Evolutionary conservation across 1,140 invertebrate genomes (phyloP), one percentile per base, ranked within the genome.

Genomic region (Pseudomyrmex dendroicus): DNA sequence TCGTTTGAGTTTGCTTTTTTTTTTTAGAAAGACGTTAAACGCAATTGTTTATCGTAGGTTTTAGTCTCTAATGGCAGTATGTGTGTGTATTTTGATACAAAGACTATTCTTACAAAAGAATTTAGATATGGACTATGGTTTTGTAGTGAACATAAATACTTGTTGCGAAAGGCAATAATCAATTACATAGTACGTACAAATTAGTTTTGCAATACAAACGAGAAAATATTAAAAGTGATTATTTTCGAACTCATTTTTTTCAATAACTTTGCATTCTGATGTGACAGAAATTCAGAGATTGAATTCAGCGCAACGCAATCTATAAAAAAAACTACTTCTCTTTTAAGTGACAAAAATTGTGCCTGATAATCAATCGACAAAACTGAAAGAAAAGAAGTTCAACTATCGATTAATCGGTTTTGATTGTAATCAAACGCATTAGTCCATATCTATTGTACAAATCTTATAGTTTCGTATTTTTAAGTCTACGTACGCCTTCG

Each of bases 401-500:
- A 88, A 82, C 52, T 89, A 85, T 89, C 82, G 70, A 91, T 82
- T 70, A 85, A 89, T 91, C 92, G 91, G 89, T 90, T 91, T 90
- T 89, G 67, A 86, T 91, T 91, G 50, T 91, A 87, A 92, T 86
- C 78, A n/a, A n/a, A n/a, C n/a, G 66, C 64, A 83, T 76, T 87
- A 85, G 86, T 86, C 52, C 64, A 77, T 82, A 73, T 82, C 46
- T 76, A 82, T 74, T 76, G 56, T 85, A 61, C 73, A 77, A 84
- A 82, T 86, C 62, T 88, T 80, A 76, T 73, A 66, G 10, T 74
- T 62, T 80, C 76, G 57, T 35, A 35, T 35, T 35, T 35, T 35
- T 35, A 35, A 35, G 5, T 35, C 35, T 82, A 68, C 50, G 63
- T 83, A 59, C 64, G 46, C 13, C 10, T 56, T 83, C 44, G 73